These are phyloP conservation scores for Euborellia annulipes DNA, from an alignment of 1,140 invertebrate species.

Conservation along the genomic window DNA sequence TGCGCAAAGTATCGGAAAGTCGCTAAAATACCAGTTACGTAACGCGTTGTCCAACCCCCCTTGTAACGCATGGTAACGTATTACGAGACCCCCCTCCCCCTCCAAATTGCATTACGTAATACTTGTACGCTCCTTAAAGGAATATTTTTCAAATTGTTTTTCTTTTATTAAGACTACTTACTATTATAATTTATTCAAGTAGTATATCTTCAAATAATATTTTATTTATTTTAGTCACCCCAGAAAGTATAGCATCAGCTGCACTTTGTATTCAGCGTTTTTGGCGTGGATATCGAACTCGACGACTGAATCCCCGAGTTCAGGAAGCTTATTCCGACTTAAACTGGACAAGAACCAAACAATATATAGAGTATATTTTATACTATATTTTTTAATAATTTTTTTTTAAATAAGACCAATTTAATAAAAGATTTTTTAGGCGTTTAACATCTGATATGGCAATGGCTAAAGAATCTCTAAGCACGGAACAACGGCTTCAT, in stretches of 20 bases:
- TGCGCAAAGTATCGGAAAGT: too few relatives aligned
- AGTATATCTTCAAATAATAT: too few relatives aligned
- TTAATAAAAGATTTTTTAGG: slow-evolving; percentile 2
- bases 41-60: too few relatives aligned
- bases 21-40: too few relatives aligned
- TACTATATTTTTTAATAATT: slow-evolving; percentile 1
- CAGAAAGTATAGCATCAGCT: slow-evolving; percentile 31
- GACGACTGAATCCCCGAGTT: slow-evolving; percentile 59
- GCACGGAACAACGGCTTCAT: not conserved
- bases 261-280: slow-evolving; percentile 71
- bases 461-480: not conserved
- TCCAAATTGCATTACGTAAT: too few relatives aligned
- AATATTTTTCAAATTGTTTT: too few relatives aligned
- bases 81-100: too few relatives aligned
- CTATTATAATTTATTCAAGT: too few relatives aligned
- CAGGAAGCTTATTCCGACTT: slow-evolving; percentile 57
- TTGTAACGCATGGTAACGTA: too few relatives aligned
- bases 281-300: slow-evolving; percentile 72
- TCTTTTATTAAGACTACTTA: too few relatives aligned
- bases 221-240: not conserved
- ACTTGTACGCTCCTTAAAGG: too few relatives aligned
- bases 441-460: not conserved
- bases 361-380: slow-evolving; percentile 64
- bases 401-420: not conserved
- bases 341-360: slow-evolving; percentile 60